Evolutionary conservation across 2,888 invertebrate species (phyloP).

Genomic region (Hipparchia semele): DNA sequence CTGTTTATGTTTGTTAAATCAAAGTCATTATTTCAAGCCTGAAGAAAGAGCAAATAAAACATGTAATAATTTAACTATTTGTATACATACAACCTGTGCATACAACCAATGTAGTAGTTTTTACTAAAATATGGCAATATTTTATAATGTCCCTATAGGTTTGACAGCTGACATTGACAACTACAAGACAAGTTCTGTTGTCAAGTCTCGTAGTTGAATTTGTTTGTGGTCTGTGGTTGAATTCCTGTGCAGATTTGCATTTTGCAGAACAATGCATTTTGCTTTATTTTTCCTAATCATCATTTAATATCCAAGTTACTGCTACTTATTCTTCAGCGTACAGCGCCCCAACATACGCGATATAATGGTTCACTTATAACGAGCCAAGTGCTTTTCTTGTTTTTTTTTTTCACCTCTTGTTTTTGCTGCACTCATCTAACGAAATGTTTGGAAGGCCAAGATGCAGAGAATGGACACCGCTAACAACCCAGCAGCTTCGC

Average conservation of each 20-base stretch:
- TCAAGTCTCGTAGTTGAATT: too few species aligned
- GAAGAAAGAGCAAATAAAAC: too few species aligned
- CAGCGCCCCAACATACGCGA: neutral
- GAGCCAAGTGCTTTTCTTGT: neutral
- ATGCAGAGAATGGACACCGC: slow-evolving; percentile 90
- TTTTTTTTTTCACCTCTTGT: slow-evolving; percentile 11
- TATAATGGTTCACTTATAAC: slow-evolving; percentile 19
- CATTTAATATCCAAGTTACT: neutral
- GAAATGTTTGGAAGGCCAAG: slow-evolving; percentile 85
- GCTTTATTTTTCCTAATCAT: slow-evolving; percentile 50
- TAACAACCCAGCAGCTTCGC: slow-evolving; percentile 93
- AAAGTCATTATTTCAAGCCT: too few species aligned
- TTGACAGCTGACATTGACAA: neutral
- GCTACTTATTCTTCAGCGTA: neutral
- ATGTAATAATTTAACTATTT: too few species aligned
- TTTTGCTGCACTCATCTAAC: slow-evolving; percentile 42
- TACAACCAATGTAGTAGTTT: neutral
- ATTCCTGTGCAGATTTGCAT: too few species aligned
- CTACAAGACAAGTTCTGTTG: too few species aligned
- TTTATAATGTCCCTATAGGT: neutral
- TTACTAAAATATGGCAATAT: neutral
- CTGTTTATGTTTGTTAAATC: too few species aligned
- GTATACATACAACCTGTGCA: too few species aligned
- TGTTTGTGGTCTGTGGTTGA: slow-evolving; percentile 33
- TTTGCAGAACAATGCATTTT: slow-evolving; percentile 60